A percentile compares a stretch with the other conserved stretches of the same genome.
These are phyloP conservation scores for Aphidoletes aphidimyza DNA, from an alignment of 2,888 invertebrate genomes.

Conservation along the genomic window DNA sequence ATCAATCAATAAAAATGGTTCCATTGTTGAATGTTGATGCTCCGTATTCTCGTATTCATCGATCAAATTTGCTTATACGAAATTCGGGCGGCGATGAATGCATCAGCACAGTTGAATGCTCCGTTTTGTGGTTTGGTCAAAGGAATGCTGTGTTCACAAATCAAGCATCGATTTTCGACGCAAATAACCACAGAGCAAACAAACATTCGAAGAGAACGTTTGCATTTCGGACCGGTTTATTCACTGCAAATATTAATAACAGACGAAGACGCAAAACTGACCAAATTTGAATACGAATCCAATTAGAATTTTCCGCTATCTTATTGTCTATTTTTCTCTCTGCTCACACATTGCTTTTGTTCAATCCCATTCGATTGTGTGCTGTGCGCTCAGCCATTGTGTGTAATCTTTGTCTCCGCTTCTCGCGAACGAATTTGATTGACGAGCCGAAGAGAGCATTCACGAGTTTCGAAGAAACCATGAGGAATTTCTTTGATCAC, in stretches of 20 bases:
- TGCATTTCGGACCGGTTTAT: neutral
- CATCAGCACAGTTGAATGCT: neutral
- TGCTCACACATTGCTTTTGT: neutral
- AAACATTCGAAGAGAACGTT: neutral
- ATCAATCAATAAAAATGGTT: conserved; percentile 50
- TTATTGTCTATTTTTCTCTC: conserved; percentile 44
- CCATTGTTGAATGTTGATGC: conserved; percentile 49
- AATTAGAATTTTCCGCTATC: conserved; percentile 48
- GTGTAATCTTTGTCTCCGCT: neutral
- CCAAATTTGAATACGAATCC: conserved; percentile 50
- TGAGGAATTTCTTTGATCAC: conserved; percentile 40
- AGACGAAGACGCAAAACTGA: neutral
- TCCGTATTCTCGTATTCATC: conserved; percentile 3
- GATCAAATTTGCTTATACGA: neutral
- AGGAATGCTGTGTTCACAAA: neutral
- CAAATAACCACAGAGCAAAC: too few species aligned
- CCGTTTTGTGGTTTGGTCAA: neutral
- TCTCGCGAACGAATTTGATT: neutral
- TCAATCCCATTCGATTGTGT: neutral
- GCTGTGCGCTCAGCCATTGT: neutral
- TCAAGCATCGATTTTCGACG: neutral
- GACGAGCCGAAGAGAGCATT: neutral
- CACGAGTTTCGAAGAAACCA: neutral
- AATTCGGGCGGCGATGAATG: neutral
- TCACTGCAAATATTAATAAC: conserved; percentile 3